Evolutionary conservation across 2,113 vertebrate genomes (phyloP), one percentile per base, ranked within the genome.

Genomic region (Halichoeres trimaculatus): DNA sequence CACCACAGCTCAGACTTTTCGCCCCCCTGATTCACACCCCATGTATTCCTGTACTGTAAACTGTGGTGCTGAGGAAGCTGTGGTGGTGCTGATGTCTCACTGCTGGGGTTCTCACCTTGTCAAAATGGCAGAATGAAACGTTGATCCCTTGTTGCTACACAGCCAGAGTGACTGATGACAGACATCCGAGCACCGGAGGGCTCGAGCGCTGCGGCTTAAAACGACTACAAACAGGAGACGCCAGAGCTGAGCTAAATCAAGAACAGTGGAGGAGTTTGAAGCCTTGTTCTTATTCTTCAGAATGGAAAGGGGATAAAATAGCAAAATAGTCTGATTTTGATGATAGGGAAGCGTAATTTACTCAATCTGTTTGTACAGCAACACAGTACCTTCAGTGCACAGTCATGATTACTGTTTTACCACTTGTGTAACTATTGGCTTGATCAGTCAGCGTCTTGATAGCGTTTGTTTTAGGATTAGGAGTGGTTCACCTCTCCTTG

Each of bases 61-160:
- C 75, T 80, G 61, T 36, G 66, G 64, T 14, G 54, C 70, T 55
- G 78, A 35, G 71, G 78, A 78, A 53, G 74, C 68, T 20, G 48
- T 8, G 41, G 48, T 9, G 36, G 73, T 64, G 84, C 62, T 85
- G 83, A 83, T 58, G 67, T 90, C 80, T 85, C 66, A 76, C 43
- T 87, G 83, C 76, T 76, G 66, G 78, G 60, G 70, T 77, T 90
- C 87, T 78, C 85, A 85, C 83, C 65, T 80, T 73, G 74, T 85
- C 70, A 10, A 81, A 87, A 90, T 78, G 78, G 74, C 34, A 78
- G 79, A 85, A 81, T 80, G 88, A 92, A 81, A 81, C n/a, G 88
- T 82, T 92, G 89, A 92, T 89, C 88, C 83, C 75, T 89, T 89
- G 83, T 89, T 91, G 85, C 77, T 88, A 85, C 84, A 89, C 70